Evolutionary conservation across 2,113 vertebrate genomes (phyloP).

Genomic region (Albula glossodonta): DNA sequence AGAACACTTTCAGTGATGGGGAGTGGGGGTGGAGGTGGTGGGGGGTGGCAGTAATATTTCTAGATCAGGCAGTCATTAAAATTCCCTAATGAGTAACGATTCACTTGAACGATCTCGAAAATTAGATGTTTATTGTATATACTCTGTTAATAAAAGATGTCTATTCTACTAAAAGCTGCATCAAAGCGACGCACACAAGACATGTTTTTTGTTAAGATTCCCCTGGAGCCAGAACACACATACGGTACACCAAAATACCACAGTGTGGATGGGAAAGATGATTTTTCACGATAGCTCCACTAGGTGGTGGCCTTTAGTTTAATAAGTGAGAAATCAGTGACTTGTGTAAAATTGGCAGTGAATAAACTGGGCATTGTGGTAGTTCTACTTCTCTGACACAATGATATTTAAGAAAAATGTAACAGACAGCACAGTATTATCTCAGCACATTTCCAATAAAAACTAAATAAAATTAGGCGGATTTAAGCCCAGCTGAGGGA

Average conservation of each 20-base stretch:
- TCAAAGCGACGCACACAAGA: background rate
- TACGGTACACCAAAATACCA: background rate
- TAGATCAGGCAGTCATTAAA: background rate
- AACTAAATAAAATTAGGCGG: background rate
- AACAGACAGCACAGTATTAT: background rate
- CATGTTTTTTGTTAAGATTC: background rate
- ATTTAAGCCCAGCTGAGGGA: background rate
- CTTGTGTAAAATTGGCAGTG: background rate
- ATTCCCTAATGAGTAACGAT: conserved; percentile 16
- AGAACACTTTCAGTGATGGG: background rate
- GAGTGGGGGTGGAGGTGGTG: background rate
- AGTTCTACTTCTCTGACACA: background rate
- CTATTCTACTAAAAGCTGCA: background rate
- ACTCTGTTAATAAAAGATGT: conserved; percentile 6
- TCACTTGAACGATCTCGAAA: conserved; percentile 13
- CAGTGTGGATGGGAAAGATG: background rate
- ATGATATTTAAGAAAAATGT: background rate
- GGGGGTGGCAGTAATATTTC: background rate
- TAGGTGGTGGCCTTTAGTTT: conserved; percentile 10
- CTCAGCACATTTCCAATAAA: background rate
- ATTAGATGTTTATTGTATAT: conserved; percentile 3
- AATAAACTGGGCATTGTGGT: background rate
- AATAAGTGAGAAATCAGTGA: background rate
- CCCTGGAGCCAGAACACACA: background rate
- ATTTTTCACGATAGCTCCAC: conserved; percentile 3